Conservation (phyloP, 30 jellyfish, hydroid and myxozoan genomes). For the Aurelia sp. region DNA sequence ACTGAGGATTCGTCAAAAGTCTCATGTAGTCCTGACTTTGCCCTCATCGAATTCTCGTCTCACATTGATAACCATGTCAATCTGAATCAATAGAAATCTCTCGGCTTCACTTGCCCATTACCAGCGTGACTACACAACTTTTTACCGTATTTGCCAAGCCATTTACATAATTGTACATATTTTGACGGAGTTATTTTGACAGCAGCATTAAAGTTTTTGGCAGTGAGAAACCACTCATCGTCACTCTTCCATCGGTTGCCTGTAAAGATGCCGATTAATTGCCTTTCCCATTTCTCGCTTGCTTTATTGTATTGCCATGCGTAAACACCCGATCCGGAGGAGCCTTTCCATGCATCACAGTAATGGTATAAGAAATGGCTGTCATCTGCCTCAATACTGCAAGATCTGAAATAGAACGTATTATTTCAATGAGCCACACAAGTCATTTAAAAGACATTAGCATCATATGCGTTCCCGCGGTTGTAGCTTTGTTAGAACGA, state of each 20-base stretch:
- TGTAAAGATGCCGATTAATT: constrained; percentile 91
- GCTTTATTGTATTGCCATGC: constrained; percentile 89
- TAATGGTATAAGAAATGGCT: constrained; percentile 87
- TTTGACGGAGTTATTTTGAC: constrained; percentile 87
- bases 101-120: constrained; percentile 40
- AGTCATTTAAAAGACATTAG: too few relatives aligned
- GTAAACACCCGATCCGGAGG: constrained; percentile 99
- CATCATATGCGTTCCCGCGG: too few relatives aligned
- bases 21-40: too few relatives aligned
- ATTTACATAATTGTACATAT: constrained; percentile 92
- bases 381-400: constrained; percentile 95
- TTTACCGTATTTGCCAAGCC: constrained; percentile 95
- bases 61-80: too few relatives aligned
- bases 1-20: too few relatives aligned
- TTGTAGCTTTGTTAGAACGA: too few relatives aligned
- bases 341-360: constrained; percentile 97
- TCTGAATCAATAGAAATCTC: not conserved
- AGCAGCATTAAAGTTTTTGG: constrained; percentile 91
- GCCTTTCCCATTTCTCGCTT: constrained; percentile 79
- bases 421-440: not conserved
- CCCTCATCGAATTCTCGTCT: too few relatives aligned
- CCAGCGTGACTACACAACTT: constrained; percentile 58
- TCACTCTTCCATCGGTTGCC: constrained; percentile 97
- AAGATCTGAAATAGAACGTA: constrained; percentile 58
- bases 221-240: constrained; percentile 89